Conservation (phyloP, 2,797 vertebrate genomes). For the Hipposideros larvatus region DNA sequence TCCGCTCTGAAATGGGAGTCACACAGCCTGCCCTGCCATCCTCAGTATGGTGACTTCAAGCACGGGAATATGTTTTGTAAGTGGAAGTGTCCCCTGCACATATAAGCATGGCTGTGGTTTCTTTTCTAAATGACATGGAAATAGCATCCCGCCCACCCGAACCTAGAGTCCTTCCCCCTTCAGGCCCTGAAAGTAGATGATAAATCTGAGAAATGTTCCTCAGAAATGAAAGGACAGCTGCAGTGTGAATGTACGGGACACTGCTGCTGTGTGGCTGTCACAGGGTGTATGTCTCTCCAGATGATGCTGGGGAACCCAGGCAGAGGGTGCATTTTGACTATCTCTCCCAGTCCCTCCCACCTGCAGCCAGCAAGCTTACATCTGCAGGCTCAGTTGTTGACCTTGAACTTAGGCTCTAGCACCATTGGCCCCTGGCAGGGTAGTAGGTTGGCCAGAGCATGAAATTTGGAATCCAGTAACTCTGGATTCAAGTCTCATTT, state of each 20-base stretch:
- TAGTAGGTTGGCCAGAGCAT: neutral
- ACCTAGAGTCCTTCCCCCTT: neutral
- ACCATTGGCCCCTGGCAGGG: neutral
- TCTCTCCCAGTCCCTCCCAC: neutral
- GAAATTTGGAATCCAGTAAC: neutral
- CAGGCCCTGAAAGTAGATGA: neutral
- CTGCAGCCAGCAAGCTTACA: neutral
- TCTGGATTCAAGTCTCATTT: neutral
- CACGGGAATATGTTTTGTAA: neutral
- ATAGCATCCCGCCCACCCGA: neutral
- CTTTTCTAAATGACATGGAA: neutral
- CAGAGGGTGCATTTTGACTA: neutral
- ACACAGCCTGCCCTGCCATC: neutral
- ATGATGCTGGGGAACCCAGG: neutral
- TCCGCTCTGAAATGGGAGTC: neutral
- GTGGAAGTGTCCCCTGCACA: accelerated
- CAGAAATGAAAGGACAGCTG: neutral
- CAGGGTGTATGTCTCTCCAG: neutral
- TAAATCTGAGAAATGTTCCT: neutral
- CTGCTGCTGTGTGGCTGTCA: neutral
- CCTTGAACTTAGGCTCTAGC: neutral
- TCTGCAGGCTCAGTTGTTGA: neutral
- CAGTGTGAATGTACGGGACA: neutral
- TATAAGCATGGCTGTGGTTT: neutral
- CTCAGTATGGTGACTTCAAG: neutral